Evolutionary conservation across 2,113 vertebrate genomes (phyloP).

Genomic region (Penelope pileata): DNA sequence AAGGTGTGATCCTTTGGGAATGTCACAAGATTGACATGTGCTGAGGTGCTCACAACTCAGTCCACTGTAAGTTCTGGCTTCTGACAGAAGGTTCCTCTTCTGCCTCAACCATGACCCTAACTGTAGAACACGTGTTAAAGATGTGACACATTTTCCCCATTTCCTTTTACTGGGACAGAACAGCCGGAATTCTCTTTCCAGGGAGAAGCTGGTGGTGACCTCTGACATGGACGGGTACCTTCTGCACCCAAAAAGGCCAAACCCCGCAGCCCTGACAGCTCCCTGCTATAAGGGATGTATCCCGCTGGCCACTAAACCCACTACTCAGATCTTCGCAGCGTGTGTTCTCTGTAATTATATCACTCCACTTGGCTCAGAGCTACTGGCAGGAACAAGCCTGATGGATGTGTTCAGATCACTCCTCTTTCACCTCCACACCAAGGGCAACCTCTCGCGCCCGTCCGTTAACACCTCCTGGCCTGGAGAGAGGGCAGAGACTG

Average conservation of each 20-base stretch:
- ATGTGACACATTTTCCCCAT: neutral
- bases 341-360: neutral
- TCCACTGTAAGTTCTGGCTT: neutral
- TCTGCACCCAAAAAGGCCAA: neutral
- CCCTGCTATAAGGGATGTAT: fast-evolving
- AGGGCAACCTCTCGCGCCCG: neutral
- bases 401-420: neutral
- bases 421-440: neutral
- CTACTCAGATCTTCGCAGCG: neutral
- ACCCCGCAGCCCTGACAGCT: neutral
- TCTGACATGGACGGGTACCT: neutral
- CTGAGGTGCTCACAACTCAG: neutral
- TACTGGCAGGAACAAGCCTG: neutral
- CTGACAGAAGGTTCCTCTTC: neutral
- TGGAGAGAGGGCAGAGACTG: neutral
- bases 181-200: neutral
- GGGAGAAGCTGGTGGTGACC: neutral
- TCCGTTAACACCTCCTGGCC: neutral
- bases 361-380: neutral
- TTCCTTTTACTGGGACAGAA: neutral
- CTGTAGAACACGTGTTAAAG: neutral
- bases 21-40: neutral
- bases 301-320: neutral
- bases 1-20: neutral
- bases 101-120: neutral